Evolutionary conservation across 2,888 invertebrate genomes (phyloP), one percentile per base, ranked within the genome.

Genomic region (Antheraea yamamai): DNA sequence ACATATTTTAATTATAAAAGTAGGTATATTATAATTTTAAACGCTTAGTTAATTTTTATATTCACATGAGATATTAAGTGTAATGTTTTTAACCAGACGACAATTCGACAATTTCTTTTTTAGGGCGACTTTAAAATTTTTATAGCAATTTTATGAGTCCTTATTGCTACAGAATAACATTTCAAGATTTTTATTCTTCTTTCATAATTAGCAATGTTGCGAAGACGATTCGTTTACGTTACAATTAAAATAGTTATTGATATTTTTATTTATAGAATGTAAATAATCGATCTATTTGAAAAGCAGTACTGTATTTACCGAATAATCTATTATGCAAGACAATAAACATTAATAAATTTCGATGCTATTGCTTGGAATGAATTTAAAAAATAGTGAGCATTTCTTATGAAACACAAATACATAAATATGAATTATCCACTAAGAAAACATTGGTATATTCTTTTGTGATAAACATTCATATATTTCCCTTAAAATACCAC

Each of bases 401-500:
- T 39, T 39, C 10, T 10, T 39, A 39, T 39, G 39, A 39, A 39
- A 39, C 10, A 39, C 39, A 39, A 39, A 4, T 4, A 39, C 39
- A 39, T 39, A 39, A 4, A 39, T 10, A 39, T 39, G 6, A 8
- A 39, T 39, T 10, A 8, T 39, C 10, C 39, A 6, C 39, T 6
- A 39, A 47, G 6, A 55, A 18, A 55, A 55, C 18, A 55, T 55
- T 20, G 4, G 7, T 55, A 55, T 47, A 47, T 47, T 47, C 55
- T 55, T 55, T 55, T 20, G 20, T 39, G 23, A 58, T 39, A 23
- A 47, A 7, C 12, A 12, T 12, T 47, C 12, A 10, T 47, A 47
- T 47, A 47, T 47, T 47, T 47, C 47, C 47, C 47, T 47, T 47
- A 74, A 77, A 70, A 73, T 61, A 70, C 18, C 73, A 51, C 68